Evolutionary conservation across 2,888 invertebrate species (phyloP), one percentile per base, ranked within the genome.

Genomic region (Stenchaetothrips biformis): DNA sequence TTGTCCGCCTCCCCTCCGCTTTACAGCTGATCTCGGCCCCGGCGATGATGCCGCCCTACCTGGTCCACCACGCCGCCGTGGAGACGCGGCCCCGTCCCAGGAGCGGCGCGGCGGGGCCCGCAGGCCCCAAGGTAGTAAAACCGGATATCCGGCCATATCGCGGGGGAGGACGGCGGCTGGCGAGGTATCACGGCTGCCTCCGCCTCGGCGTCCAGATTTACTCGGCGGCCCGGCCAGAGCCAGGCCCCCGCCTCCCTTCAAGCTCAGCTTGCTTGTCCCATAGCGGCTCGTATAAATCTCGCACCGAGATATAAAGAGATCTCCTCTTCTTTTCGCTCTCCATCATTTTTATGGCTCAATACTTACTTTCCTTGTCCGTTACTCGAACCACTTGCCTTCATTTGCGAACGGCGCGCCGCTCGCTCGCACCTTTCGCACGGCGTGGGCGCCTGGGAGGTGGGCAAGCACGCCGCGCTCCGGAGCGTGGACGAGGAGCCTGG

Each of bases 61-160:
- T 74, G 67, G 67, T n/a, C n/a, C n/a, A n/a, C n/a, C 67, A 25
- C 59, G 18, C 59, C 2, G 59, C 59, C 59, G 18, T 18, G 53
- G 13, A 13, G 53, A 18, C 11, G 53, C 53, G 53, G 37, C 37
- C 37, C 37, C 4, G 37, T 37, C 37, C 37, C 37, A 37, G 37
- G 37, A 37, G 37, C 37, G 37, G 37, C 37, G 37, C 37, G 37
- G 37, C 37, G 2, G 37, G 37, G 37, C 37, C 37, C 37, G 37
- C 37, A 37, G 37, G 37, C 37, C 37, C 37, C 37, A 37, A 74
- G 67, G 67, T 74, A 74, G 67, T 74, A 74, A 74, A 74, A 74
- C 67, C 67, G 67, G 67, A 74, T 74, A 74, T 74, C 67, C 67
- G 67, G 67, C 25, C 67, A 74, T 74, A 74, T 74, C 67, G 67